Base-by-base conservation (phyloP, 2,113 vertebrate species). In the Crotophaga sulcirostris region DNA sequence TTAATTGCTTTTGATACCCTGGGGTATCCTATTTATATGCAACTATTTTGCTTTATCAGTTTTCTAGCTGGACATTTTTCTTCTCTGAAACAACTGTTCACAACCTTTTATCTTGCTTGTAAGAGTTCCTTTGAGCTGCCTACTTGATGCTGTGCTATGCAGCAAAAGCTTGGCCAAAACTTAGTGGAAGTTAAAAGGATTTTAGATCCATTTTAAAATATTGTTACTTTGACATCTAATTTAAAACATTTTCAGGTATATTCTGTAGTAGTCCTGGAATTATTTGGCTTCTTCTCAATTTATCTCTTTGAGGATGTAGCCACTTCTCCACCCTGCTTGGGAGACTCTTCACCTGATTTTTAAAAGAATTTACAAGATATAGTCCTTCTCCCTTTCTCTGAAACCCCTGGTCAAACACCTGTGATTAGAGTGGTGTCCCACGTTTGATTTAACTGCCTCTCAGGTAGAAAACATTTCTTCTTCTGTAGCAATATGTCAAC, bases 21-120 rank as follows among this genome's bases (percentile, higher is more conserved):
- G 6, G 3, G 2, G 5, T 81, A 33, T 36, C 34, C 25, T 31
- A 49, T 54, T 81, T 77, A n/a, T 56, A 20, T 4, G 24, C 1
- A 4, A 80, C 42, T 62, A 24, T 70, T 80, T 51, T 45, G 33
- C 29, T 88, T 51, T 59, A 24, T 59, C n/a, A 51, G 11, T 42
- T 88, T 88, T 74, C 54, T 45, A 77, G 25, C 12, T 66, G 72
- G 23, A 47, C 1, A 34, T 77, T 77, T 79, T 92, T 88, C 23
- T 55, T 44, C 23, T 51, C 12, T 58, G 29, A 60, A 89, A 51
- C 13, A 58, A 29, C 23, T 16, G 24, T 42, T 77, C 55, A 77
- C 0, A 0, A 42, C 5, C n/a, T 83, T 74, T 77, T 8, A 0
- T 58, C 19, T 36, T 49, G 31, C 38, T 79, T 68, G 20, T 26